Percentiles rank a stretch among this genome's conserved stretches.
Evolutionary conservation across 2,888 invertebrate species (phyloP).

Genomic region (Scaptodrosophila latifasciaeformis): DNA sequence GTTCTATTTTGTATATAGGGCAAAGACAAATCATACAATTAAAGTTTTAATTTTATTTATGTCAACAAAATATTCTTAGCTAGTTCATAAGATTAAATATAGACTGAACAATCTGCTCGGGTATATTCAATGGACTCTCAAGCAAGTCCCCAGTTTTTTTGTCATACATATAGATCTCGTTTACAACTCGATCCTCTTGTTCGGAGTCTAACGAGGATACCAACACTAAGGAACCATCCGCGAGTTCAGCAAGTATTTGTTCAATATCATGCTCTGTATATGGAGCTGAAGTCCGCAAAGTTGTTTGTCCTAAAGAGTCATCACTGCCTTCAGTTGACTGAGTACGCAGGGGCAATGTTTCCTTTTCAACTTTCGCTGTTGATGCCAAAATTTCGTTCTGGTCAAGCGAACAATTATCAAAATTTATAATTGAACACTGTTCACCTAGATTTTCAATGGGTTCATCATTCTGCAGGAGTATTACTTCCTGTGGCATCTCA

Average conservation of each 20-base stretch:
- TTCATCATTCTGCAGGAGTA: not conserved
- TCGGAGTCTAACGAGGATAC: conserved; percentile 70
- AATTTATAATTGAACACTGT: conserved; percentile 25
- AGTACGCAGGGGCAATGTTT: not conserved
- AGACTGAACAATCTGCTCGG: conserved; percentile 72
- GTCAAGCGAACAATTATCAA: conserved; percentile 41
- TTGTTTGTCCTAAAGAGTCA: too few relatives aligned
- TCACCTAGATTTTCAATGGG: not conserved
- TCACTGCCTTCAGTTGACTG: not conserved
- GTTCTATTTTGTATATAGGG: not conserved
- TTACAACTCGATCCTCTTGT: conserved; percentile 61
- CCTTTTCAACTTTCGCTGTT: not conserved
- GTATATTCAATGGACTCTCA: conserved; percentile 72
- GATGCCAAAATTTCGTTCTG: conserved; percentile 32
- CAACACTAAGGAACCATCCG: conserved; percentile 71
- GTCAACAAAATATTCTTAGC: conserved; percentile 22
- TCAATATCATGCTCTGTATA: conserved; percentile 61
- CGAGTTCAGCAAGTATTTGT: conserved; percentile 67
- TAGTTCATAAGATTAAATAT: conserved; percentile 70
- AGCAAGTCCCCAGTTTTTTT: conserved; percentile 68
- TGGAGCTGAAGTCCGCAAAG: too few relatives aligned
- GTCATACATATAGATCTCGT: conserved; percentile 73
- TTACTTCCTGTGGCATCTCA: conserved; percentile 33
- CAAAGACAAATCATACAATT: too few relatives aligned
- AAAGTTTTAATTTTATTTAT: conserved; percentile 7